A percentile compares a stretch with the other conserved stretches of the same genome.
These are phyloP conservation scores for Malaclemys terrapin DNA, from an alignment of 2,113 vertebrate genomes.

Conservation along the genomic window DNA sequence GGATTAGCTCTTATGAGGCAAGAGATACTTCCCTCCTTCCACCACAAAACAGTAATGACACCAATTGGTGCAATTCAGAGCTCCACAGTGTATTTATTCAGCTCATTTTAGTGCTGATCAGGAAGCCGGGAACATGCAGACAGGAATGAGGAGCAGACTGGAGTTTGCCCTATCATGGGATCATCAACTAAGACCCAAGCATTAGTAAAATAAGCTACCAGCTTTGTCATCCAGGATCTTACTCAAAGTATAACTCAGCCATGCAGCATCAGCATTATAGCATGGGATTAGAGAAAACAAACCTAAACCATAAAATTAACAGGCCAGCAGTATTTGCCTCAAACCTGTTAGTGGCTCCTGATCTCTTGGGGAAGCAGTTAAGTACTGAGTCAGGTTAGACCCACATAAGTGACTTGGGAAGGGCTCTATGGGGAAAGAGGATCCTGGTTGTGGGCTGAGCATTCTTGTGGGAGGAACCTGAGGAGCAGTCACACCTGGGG, in stretches of 20 bases:
- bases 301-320: neutral
- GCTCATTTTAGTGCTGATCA: neutral
- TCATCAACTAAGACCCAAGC: neutral
- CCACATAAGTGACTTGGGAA: neutral
- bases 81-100: neutral
- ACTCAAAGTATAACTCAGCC: neutral
- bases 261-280: neutral
- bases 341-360: neutral
- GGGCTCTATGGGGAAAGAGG: neutral
- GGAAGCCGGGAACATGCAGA: neutral
- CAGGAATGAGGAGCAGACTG: neutral
- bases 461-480: neutral
- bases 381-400: neutral
- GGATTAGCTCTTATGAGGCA: neutral
- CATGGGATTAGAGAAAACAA: neutral
- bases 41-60: neutral
- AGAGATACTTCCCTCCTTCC: neutral
- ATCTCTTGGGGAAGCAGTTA: neutral
- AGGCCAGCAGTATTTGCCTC: neutral
- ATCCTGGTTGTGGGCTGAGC: neutral
- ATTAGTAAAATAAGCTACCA: neutral
- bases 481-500: neutral
- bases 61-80: neutral
- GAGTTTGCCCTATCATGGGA: neutral
- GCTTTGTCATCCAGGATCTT: neutral